Evolutionary conservation across 2,888 invertebrate species (phyloP).

Genomic region (Anodontia alba): DNA sequence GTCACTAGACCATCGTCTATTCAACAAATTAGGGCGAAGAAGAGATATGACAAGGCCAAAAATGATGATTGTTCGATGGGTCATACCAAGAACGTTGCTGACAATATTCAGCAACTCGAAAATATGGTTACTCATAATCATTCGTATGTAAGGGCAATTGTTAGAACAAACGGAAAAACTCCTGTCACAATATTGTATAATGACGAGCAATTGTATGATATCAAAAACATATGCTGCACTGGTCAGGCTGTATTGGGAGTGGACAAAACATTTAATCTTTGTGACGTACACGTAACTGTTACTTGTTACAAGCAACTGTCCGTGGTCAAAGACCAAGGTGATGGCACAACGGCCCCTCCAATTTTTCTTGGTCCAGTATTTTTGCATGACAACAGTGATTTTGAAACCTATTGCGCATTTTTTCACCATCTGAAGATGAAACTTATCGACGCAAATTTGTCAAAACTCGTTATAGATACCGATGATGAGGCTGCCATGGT

Average conservation of each 20-base stretch:
- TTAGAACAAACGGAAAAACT: constrained; percentile 11
- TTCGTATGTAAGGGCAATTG: constrained; percentile 10
- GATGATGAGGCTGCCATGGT: constrained; percentile 15
- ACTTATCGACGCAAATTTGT: constrained; percentile 21
- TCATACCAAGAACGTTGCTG: constrained; percentile 18
- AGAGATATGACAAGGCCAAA: not conserved
- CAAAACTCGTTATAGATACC: constrained; percentile 20
- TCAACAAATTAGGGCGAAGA: constrained; percentile 21
- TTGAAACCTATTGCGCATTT: too few relatives aligned
- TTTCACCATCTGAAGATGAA: too few relatives aligned
- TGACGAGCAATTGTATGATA: constrained; percentile 26
- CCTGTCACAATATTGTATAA: constrained; percentile 29
- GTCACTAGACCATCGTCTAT: constrained; percentile 14
- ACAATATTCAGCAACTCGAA: constrained; percentile 17
- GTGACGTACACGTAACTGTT: constrained; percentile 52
- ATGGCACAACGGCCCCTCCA: constrained; percentile 37
- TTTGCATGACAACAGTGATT: too few relatives aligned
- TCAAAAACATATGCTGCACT: constrained; percentile 32
- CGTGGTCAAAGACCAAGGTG: not conserved
- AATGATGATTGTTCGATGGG: not conserved
- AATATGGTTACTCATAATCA: too few relatives aligned
- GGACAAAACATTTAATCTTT: constrained; percentile 53
- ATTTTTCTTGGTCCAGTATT: constrained; percentile 34
- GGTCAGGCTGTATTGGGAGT: constrained; percentile 41
- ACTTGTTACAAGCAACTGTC: constrained; percentile 46